These are phyloP conservation scores for Melinaea menophilus DNA, from an alignment of 2,888 invertebrate genomes.

Conservation along the genomic window DNA sequence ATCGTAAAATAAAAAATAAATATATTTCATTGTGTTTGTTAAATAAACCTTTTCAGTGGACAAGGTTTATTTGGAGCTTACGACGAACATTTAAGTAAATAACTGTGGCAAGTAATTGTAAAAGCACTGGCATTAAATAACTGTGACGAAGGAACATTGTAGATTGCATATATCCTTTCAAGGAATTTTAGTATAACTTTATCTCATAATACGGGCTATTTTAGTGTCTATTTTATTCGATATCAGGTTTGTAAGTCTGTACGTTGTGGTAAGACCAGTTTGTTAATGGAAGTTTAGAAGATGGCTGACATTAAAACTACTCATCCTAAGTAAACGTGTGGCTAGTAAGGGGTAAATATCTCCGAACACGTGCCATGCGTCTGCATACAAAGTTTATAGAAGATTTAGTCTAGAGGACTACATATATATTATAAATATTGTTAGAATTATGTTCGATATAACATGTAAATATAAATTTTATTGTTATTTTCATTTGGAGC, in stretches of 20 bases:
- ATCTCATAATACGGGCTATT: neutral
- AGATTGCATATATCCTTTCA: neutral
- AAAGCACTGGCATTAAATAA: constrained; percentile 16
- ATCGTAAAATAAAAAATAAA: too few species aligned
- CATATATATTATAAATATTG: too few species aligned
- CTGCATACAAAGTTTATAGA: constrained; percentile 4
- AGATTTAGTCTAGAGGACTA: too few species aligned
- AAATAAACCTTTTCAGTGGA: constrained; percentile 5
- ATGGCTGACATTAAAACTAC: constrained; percentile 52
- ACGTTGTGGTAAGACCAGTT: constrained; percentile 14
- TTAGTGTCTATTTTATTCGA: neutral
- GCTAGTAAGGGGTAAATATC: constrained; percentile 45
- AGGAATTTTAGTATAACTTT: neutral
- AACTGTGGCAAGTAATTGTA: constrained; percentile 12
- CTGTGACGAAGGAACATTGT: constrained; percentile 12
- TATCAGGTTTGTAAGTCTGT: constrained; percentile 5
- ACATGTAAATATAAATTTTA: too few species aligned
- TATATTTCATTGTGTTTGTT: too few species aligned
- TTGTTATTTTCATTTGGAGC: too few species aligned
- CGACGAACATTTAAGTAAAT: constrained; percentile 19
- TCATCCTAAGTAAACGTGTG: constrained; percentile 55
- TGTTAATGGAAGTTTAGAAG: constrained; percentile 25
- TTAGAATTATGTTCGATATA: too few species aligned
- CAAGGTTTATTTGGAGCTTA: constrained; percentile 11
- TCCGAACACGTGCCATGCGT: constrained; percentile 38